Conservation (phyloP, 2,888 invertebrate species). For the Folsomia manolachei region DNA sequence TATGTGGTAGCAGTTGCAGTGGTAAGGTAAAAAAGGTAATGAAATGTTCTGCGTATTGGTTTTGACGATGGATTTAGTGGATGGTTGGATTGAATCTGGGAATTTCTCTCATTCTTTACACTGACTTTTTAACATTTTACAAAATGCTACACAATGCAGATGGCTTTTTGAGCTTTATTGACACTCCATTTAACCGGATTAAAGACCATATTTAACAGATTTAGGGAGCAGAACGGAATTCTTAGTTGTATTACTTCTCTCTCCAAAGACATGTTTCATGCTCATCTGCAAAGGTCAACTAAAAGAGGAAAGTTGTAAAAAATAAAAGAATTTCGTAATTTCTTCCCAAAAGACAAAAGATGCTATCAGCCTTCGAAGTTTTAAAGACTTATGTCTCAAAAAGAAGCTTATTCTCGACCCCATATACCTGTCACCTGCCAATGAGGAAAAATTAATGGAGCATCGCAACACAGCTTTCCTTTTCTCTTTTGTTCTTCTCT, state of each 20-base stretch:
- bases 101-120: too few species aligned
- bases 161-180: too few species aligned
- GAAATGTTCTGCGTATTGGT: too few species aligned
- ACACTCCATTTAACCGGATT: neutral
- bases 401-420: neutral
- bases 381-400: neutral
- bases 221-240: neutral
- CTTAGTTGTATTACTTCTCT: too few species aligned
- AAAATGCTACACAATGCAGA: neutral
- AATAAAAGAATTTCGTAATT: conserved; percentile 3
- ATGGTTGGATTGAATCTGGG: neutral
- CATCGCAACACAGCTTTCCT: too few species aligned
- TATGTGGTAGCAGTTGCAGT: too few species aligned
- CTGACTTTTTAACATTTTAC: too few species aligned
- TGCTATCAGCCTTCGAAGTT: neutral
- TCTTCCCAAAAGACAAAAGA: conserved; percentile 3
- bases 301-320: neutral
- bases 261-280: too few species aligned
- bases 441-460: conserved; percentile 5
- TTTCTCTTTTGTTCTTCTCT: conserved; percentile 1
- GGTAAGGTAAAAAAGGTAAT: too few species aligned
- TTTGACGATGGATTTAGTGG: neutral
- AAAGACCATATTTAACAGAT: neutral
- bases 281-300: neutral
- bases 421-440: conserved; percentile 8